Base-by-base conservation (phyloP, 2,888 invertebrate genomes). In the Agrotis puta region DNA sequence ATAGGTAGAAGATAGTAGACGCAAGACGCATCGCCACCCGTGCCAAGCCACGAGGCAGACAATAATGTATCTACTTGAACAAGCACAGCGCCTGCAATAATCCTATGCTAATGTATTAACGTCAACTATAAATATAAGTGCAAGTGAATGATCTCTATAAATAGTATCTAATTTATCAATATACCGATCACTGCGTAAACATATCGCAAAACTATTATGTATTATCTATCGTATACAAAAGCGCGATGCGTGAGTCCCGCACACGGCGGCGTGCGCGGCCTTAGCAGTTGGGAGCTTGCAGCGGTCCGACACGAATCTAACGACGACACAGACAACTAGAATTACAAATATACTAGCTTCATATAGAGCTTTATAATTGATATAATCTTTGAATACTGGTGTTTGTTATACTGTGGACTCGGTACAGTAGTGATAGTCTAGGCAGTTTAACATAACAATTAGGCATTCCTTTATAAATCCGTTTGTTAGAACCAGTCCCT, bases 171-270 rank as follows among this genome's bases (percentile, higher is more conserved):
- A 71, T 74, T 74, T 62, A 80, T 82, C 45, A 70, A 56, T 72
- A 76, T 81, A 73, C 73, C 64, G 48, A 83, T 77, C 70, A 74
- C 77, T 67, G 83, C 83, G 73, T 81, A 61, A 84, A 85, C 70
- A 74, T 79, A 83, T 77, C 76, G 83, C 81, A 78, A 81, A 82
- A 79, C 78, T 85, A 81, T 79, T 82, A n/a, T n/a, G n/a, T n/a
- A 79, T 69, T 75, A 80, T 86, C 73, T 85, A 86, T 86, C 86
- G 86, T 86, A 86, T 86, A 86, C 86, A 84, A 82, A 85, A 86
- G 85, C 85, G 83, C 83, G 70, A 77, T 69, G 77, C 74, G 73
- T 78, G 54, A 65, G 76, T 56, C 64, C 53, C 68, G 3, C 48
- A 33, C 62, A 67, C 27, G 24, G 33, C 16, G 54, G n/a, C 22